These are phyloP conservation scores for Tragulus kanchil DNA, from an alignment of 2,113 vertebrate genomes.

Conservation along the genomic window DNA sequence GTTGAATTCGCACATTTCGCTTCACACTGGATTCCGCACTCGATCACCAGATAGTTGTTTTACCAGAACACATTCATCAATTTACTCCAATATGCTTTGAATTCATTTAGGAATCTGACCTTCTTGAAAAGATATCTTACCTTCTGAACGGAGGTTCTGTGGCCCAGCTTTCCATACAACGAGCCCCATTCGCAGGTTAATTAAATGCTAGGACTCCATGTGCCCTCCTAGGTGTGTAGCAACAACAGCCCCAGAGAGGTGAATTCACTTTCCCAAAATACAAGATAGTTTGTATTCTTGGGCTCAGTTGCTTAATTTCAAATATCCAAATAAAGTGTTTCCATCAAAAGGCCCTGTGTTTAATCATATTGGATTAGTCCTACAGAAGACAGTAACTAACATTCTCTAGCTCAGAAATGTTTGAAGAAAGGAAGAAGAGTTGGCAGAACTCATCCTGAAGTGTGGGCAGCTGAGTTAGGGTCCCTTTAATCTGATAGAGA, in stretches of 20 bases:
- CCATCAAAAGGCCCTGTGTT: constrained; percentile 20
- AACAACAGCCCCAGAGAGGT: background rate
- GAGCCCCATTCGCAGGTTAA: background rate
- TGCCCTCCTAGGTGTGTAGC: background rate
- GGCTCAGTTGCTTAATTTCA: constrained; percentile 74
- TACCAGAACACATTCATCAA: background rate
- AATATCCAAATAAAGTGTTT: constrained; percentile 78
- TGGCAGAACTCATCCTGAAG: constrained; percentile 82
- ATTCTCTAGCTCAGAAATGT: constrained; percentile 82
- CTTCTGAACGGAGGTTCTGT: constrained; percentile 53
- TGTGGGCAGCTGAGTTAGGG: constrained; percentile 84
- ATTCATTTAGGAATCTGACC: constrained; percentile 28
- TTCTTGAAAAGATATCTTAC: constrained; percentile 25
- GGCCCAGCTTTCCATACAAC: constrained; percentile 46
- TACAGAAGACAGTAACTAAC: constrained; percentile 82
- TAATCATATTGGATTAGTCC: constrained; percentile 2
- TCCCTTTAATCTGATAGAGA: constrained; percentile 84
- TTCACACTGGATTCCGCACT: constrained; percentile 50
- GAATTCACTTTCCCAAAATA: background rate
- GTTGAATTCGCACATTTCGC: constrained; percentile 40
- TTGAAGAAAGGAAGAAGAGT: constrained; percentile 83
- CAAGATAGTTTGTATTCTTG: constrained; percentile 3
- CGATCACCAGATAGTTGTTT: background rate
- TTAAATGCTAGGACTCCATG: background rate
- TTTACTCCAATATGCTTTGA: background rate